Evolutionary conservation across 2,797 vertebrate genomes (phyloP).

Genomic region (Lagorchestes hirsutus): DNA sequence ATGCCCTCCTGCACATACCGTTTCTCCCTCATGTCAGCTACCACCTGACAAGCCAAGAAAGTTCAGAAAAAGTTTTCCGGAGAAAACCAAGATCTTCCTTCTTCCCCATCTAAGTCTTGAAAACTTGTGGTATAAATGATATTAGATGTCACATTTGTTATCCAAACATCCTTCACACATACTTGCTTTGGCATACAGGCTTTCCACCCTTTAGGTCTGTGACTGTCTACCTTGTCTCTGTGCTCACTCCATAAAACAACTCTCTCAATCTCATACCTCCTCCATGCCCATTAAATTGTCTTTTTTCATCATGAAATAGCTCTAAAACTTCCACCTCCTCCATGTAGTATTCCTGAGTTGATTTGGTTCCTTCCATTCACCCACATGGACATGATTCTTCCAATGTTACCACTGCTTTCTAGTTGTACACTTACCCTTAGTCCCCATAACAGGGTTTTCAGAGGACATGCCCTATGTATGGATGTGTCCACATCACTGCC

Average conservation of each 20-base stretch:
- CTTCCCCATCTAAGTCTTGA: neutral
- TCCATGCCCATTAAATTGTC: neutral
- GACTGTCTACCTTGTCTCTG: neutral
- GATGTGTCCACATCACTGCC: neutral
- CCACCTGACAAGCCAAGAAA: constrained; percentile 87
- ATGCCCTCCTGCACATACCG: constrained; percentile 94
- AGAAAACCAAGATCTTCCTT: neutral
- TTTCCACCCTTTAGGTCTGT: neutral
- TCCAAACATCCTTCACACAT: neutral
- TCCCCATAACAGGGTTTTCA: neutral
- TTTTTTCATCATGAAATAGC: neutral
- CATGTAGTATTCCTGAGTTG: neutral
- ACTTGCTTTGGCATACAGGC: neutral
- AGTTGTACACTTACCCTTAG: neutral
- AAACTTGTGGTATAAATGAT: neutral
- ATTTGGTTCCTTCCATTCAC: neutral
- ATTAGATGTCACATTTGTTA: neutral
- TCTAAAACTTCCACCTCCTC: neutral
- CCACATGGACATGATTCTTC: neutral
- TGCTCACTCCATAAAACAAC: neutral
- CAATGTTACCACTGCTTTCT: neutral
- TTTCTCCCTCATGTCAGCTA: constrained; percentile 96
- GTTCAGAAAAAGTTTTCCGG: neutral
- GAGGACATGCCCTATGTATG: neutral
- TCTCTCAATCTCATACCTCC: neutral